Percentiles rank a stretch among this genome's conserved stretches.
phyloP scores from a whole-genome alignment of 2,888 invertebrate species.

The Brenthis ino region DNA sequence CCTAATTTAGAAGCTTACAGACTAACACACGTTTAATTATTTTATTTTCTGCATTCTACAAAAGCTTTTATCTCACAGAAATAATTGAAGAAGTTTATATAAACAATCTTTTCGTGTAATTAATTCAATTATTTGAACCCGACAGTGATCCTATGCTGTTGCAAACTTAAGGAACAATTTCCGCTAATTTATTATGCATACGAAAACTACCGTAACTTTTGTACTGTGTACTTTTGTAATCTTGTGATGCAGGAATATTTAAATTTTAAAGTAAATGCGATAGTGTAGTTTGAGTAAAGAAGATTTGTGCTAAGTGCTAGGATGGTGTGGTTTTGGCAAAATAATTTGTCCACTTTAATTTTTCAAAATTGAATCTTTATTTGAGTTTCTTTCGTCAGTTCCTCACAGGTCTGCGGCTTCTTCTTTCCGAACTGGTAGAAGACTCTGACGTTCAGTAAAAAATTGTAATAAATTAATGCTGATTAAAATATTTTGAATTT shows the following conservation, averaged over 20 bases:
- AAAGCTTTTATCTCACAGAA: not conserved
- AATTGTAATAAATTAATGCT: no score
- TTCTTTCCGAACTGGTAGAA: no score
- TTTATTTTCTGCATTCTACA: no score
- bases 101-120: constrained; percentile 4
- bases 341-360: not conserved
- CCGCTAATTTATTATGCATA: constrained; percentile 21
- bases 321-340: not conserved
- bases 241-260: not conserved
- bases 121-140: constrained; percentile 16
- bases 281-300: not conserved
- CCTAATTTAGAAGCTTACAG: no score
- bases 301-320: not conserved
- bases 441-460: no score
- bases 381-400: no score
- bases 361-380: no score
- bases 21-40: no score
- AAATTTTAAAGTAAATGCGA: constrained; percentile 6
- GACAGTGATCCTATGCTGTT: constrained; percentile 14
- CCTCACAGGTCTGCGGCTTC: no score
- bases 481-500: no score
- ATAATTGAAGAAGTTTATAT: constrained; percentile 6
- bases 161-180: constrained; percentile 23
- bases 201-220: constrained; percentile 6
- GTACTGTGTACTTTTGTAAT: no score